A percentile compares a stretch with the other conserved stretches of the same genome.
Conservation (phyloP, 2,113 vertebrate species). For the Axis porcinus region DNA sequence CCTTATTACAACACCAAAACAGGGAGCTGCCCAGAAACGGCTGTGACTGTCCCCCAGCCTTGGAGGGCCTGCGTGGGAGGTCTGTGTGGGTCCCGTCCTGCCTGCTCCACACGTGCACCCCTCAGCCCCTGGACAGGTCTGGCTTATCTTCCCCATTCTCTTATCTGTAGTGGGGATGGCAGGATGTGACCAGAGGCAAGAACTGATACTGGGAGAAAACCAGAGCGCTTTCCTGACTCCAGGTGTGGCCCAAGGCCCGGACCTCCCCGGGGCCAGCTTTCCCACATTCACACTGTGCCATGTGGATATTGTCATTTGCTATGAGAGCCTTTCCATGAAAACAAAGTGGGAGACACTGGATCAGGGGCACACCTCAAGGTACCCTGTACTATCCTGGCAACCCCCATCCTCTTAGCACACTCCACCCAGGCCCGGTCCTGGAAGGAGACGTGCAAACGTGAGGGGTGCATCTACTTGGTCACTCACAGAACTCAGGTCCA, state of each 20-base stretch:
- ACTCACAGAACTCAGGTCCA: not conserved
- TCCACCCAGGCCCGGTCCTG: not conserved
- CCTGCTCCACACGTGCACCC: fast-evolving
- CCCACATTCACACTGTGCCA: too few species aligned
- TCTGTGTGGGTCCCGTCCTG: not conserved
- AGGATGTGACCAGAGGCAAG: not conserved
- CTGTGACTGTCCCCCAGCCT: not conserved
- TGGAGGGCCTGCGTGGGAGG: not conserved
- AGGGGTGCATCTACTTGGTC: not conserved
- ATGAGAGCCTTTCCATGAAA: not conserved
- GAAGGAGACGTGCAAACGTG: not conserved
- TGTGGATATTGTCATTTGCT: not conserved
- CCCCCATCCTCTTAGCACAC: not conserved
- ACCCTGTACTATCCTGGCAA: not conserved
- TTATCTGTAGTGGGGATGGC: not conserved
- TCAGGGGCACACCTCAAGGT: not conserved
- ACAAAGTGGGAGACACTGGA: not conserved
- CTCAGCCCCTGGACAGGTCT: not conserved
- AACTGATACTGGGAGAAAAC: not conserved
- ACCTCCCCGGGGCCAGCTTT: not conserved
- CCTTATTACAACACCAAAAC: not conserved
- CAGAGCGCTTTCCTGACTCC: not conserved
- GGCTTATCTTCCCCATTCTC: not conserved
- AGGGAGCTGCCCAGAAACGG: not conserved
- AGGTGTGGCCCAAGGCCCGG: not conserved